These are phyloP conservation scores for Lasioglossum zephyrum DNA, from an alignment of 2,888 invertebrate species.

Conservation along the genomic window DNA sequence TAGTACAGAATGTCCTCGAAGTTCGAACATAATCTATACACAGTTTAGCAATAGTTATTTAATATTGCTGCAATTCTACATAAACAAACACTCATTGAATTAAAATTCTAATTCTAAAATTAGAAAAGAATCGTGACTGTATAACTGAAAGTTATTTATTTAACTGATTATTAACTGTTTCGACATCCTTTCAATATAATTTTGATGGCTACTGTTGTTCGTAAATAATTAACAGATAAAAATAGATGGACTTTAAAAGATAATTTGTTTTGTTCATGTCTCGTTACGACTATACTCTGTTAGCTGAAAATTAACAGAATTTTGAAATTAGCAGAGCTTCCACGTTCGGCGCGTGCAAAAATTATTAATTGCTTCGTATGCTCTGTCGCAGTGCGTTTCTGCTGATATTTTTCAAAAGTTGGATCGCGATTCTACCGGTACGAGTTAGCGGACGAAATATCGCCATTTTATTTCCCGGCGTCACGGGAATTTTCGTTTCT, in stretches of 20 bases:
- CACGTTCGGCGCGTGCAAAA: background rate
- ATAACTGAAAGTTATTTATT: too few species aligned
- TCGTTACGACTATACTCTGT: background rate
- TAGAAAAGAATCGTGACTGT: too few species aligned
- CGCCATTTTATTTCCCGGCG: background rate
- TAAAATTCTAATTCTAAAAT: too few species aligned
- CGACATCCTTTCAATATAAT: background rate
- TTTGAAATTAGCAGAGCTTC: background rate
- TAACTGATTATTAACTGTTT: too few species aligned
- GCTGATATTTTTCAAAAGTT: background rate
- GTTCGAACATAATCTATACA: background rate
- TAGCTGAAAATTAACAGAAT: background rate
- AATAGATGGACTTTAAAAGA: background rate
- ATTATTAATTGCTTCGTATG: background rate
- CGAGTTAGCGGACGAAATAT: background rate
- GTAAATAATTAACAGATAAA: background rate
- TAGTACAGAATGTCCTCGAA: background rate
- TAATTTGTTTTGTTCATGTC: background rate
- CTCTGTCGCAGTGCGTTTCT: background rate
- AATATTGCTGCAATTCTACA: too few species aligned
- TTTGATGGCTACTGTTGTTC: background rate
- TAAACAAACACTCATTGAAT: too few species aligned
- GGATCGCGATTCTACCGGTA: background rate
- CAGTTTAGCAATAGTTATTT: background rate
- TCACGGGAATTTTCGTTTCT: slow-evolving; percentile 4